phyloP scores from a whole-genome alignment of 2,113 vertebrate species.

The Madoqua kirkii region DNA sequence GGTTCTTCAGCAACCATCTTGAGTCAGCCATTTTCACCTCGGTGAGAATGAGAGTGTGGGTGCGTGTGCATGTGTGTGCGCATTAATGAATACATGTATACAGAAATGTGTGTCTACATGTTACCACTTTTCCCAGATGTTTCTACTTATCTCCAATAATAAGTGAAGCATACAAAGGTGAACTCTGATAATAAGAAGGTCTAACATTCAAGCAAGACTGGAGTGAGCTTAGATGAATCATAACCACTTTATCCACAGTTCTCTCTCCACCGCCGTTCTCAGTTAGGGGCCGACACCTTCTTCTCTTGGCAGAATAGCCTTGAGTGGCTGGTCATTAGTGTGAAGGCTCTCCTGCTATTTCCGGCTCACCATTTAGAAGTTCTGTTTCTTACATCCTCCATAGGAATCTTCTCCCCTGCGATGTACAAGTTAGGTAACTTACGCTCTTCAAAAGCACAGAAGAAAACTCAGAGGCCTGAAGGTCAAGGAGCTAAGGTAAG shows the following conservation, averaged over 20 bases:
- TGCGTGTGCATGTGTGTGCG: not conserved
- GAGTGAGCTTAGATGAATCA: not conserved
- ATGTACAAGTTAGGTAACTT: not conserved
- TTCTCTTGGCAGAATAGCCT: not conserved
- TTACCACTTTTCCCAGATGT: not conserved
- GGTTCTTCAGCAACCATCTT: not conserved
- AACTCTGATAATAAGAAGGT: not conserved
- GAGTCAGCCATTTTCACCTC: not conserved
- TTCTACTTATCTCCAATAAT: not conserved
- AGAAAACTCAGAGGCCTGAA: slow-evolving; percentile 32
- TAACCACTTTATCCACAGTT: not conserved
- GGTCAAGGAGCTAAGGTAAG: slow-evolving; percentile 41
- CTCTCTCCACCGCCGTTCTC: not conserved
- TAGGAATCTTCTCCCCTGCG: not conserved
- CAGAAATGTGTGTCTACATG: not conserved
- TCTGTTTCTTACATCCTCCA: not conserved
- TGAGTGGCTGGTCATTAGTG: not conserved
- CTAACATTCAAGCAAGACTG: not conserved
- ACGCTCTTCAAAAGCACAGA: not conserved
- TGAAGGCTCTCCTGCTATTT: not conserved
- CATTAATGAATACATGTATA: not conserved
- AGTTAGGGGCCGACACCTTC: not conserved
- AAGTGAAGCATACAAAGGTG: not conserved
- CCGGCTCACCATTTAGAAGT: not conserved
- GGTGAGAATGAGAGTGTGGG: not conserved